Evolutionary conservation across 2,888 invertebrate species (phyloP), one percentile per base, ranked within the genome.

Genomic region (Lycophotia porphyrea): DNA sequence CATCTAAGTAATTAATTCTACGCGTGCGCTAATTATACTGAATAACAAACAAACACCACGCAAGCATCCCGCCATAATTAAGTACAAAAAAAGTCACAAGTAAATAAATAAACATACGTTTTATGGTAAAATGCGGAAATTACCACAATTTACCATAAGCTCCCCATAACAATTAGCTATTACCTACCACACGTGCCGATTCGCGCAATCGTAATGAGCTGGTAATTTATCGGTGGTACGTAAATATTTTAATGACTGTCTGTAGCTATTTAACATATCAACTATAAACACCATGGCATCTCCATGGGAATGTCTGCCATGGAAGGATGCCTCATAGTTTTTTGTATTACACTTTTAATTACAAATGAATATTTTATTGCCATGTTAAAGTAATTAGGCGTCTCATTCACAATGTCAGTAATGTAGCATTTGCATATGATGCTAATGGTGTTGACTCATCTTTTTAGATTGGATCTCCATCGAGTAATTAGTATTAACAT

Each of bases 81-180:
- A 76, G 44, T n/a, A 31, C 18, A 64, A 24, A 80, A 80, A 78
- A 74, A 65, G 13, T 0, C 24, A 31, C 13, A 61, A 60, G 60
- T 68, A 63, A 80, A 76, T 69, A 58, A 80, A 76, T 63, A 80
- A 58, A 70, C 1, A 44, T 68, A 70, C 47, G 42, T 13, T 39
- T 27, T 58, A 70, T 70, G n/a, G 58, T 70, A 77, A 82, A 61
- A 67, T 64, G 39, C 24, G 24, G 55, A 44, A 63, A 76, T 84
- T 72, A 76, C 42, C 76, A 84, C 74, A 84, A 74, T 76, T 76
- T 83, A 84, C 75, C 75, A 78, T 76, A 69, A 21, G 8, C 68
- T 67, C 63, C 24, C 69, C 68, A 71, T 66, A 65, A 70, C 64
- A 65, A 74, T 66, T 65, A 36, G 44, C 60, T 49, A 47, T 11